Percentiles rank a stretch among this genome's conserved stretches.
Evolutionary conservation across 2,797 vertebrate species (phyloP).

Genomic region (Manis crassicaudata): DNA sequence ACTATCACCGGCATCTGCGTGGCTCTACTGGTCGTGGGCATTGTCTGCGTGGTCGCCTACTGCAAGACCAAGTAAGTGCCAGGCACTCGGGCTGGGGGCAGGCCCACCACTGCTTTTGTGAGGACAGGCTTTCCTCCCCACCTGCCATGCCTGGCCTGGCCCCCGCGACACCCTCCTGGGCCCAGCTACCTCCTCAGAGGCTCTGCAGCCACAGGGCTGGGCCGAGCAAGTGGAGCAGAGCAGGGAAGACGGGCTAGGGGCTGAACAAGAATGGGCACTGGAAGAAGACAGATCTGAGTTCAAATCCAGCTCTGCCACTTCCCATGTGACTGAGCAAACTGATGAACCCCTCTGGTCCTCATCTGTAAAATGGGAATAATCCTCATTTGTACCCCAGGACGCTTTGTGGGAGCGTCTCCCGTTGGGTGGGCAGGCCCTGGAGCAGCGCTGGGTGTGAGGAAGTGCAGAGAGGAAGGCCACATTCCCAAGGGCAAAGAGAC

Average conservation of each 20-base stretch:
- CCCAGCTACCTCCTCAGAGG: not conserved
- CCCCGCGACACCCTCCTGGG: not conserved
- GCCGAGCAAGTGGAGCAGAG: not conserved
- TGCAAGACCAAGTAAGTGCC: constrained; percentile 99
- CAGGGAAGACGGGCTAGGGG: not conserved
- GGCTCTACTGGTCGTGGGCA: constrained; percentile 97
- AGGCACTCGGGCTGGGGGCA: not conserved
- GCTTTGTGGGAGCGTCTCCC: too few species aligned
- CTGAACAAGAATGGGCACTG: not conserved
- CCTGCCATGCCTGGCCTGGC: not conserved
- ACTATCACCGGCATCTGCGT: constrained; percentile 99
- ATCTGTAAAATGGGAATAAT: not conserved
- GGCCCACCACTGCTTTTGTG: not conserved
- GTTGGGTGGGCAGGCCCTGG: not conserved
- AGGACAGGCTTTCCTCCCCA: not conserved
- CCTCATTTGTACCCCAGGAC: not conserved
- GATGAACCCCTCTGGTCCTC: not conserved
- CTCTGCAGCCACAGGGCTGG: not conserved
- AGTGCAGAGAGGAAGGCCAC: not conserved
- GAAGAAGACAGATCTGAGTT: not conserved
- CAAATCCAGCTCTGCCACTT: not conserved
- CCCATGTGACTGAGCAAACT: not conserved
- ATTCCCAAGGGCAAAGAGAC: not conserved
- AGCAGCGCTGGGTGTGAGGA: not conserved
- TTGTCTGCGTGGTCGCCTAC: constrained; percentile 98